Evolutionary conservation across 2,797 vertebrate species (phyloP).

Genomic region (Tinamus major): DNA sequence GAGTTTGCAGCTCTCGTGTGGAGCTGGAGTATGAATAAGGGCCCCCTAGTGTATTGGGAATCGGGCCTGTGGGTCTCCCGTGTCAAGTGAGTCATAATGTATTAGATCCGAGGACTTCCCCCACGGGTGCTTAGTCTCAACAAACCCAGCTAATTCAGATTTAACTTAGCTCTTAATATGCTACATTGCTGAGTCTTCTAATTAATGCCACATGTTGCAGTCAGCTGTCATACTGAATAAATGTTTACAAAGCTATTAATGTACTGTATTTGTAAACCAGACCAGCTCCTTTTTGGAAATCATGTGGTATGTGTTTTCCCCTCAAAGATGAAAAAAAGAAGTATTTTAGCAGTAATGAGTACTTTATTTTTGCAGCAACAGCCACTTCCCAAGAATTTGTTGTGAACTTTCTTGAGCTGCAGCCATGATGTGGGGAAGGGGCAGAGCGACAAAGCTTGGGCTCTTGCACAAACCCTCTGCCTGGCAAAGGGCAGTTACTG

Average conservation of each 20-base stretch:
- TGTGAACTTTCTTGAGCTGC: constrained; percentile 71
- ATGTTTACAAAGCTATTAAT: constrained; percentile 89
- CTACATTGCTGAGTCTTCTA: constrained; percentile 82
- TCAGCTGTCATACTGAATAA: constrained; percentile 86
- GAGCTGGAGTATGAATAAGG: constrained; percentile 64
- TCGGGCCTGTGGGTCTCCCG: constrained; percentile 72
- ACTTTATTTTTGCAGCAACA: constrained; percentile 79
- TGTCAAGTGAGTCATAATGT: constrained; percentile 77
- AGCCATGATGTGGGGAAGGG: constrained; percentile 9
- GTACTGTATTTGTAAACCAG: constrained; percentile 85
- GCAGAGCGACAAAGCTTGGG: neutral
- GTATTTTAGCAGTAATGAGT: constrained; percentile 76
- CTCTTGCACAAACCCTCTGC: neutral
- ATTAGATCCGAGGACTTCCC: constrained; percentile 76
- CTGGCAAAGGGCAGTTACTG: neutral
- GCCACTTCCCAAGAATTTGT: constrained; percentile 74
- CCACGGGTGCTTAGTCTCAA: constrained; percentile 80
- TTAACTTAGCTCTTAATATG: constrained; percentile 82
- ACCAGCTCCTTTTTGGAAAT: constrained; percentile 79
- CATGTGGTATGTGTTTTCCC: constrained; percentile 83
- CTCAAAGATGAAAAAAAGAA: constrained; percentile 78
- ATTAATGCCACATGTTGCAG: constrained; percentile 85
- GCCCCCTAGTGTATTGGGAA: constrained; percentile 71
- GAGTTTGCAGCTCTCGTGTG: constrained; percentile 68
- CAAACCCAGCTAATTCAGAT: constrained; percentile 81